Conservation (phyloP, 2,113 vertebrate genomes). For the Tupaia tana region DNA sequence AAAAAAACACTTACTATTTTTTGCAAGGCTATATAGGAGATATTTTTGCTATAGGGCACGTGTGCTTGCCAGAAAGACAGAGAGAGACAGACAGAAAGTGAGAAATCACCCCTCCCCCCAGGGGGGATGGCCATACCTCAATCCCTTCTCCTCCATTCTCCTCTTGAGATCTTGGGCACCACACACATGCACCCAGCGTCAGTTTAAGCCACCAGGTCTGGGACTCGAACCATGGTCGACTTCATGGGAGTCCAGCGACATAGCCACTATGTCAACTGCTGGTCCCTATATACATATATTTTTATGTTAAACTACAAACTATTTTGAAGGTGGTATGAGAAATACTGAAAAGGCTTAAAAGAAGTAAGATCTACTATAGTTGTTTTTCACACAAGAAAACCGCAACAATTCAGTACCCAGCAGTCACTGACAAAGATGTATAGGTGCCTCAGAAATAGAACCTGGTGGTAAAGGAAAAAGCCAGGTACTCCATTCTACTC, state of each 20-base stretch:
- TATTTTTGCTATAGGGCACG: too few relatives aligned
- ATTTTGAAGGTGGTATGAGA: neutral
- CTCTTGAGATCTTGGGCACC: too few relatives aligned
- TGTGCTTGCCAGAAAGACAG: too few relatives aligned
- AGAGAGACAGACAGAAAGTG: too few relatives aligned
- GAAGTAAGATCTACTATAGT: neutral
- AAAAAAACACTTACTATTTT: neutral
- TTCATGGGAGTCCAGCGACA: too few relatives aligned
- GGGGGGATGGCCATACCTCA: too few relatives aligned
- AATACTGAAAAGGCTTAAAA: neutral
- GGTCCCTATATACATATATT: neutral
- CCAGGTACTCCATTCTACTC: conserved; percentile 44
- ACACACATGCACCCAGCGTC: too few relatives aligned
- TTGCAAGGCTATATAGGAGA: neutral
- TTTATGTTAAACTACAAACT: conserved; percentile 8
- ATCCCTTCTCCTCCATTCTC: too few relatives aligned
- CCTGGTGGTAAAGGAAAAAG: conserved; percentile 41
- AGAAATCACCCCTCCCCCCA: too few relatives aligned
- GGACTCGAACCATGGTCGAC: too few relatives aligned
- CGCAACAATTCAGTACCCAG: neutral
- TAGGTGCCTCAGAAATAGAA: conserved; percentile 55
- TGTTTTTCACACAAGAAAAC: conserved; percentile 34
- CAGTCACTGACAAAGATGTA: conserved; percentile 61
- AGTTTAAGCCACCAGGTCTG: too few relatives aligned
- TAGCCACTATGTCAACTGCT: too few relatives aligned